Base-by-base conservation (phyloP, 2,113 vertebrate genomes). In the Heterotilapia buettikoferi region DNA sequence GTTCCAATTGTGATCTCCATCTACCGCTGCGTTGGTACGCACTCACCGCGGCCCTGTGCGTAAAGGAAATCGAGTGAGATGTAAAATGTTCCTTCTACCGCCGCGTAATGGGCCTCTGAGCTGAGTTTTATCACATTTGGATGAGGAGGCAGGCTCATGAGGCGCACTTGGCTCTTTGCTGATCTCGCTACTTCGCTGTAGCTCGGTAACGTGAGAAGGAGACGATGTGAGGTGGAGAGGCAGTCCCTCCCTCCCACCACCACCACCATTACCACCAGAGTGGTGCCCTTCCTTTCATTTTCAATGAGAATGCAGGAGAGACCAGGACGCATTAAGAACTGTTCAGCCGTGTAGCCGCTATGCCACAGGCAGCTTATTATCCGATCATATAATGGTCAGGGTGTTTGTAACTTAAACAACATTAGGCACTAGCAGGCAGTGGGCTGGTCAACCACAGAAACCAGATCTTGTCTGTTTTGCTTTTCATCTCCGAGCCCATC, bases 141-240 rank as follows among this genome's bases (percentile, higher is more conserved):
- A 18, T 76, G 82, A 86, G 38, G 33, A 54, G 40, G 36, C 63
- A 12, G 85, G 68, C 12, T 84, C 73, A 24, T 3, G 40, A 85
- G 83, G 87, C 68, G 54, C 83, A 88, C 57, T 61, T 12, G 76
- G 45, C 33, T 43, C 57, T 9, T 31, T 13, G 90, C 85, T 84
- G 86, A 84, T 38, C 66, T 68, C 19, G 19, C 47, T 78, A 79
- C 90, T 85, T 86, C 63, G 78, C 47, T 31, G 6, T 1, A 45
- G 68, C 82, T 29, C 8, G 78, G 92, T 93, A 94, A 94, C 83
- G 78, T 89, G 90, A 92, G 83, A 81, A 52, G 59, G 87, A 84
- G 84, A 85, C 68, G 83, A 6, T 29, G 57, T 59, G 78, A 53
- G 43, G 54, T 45, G 80, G 76, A 83, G 89, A 85, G 36, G 84